phyloP scores from a whole-genome alignment of 2,797 vertebrate species.

The Cephalopachus bancanus region DNA sequence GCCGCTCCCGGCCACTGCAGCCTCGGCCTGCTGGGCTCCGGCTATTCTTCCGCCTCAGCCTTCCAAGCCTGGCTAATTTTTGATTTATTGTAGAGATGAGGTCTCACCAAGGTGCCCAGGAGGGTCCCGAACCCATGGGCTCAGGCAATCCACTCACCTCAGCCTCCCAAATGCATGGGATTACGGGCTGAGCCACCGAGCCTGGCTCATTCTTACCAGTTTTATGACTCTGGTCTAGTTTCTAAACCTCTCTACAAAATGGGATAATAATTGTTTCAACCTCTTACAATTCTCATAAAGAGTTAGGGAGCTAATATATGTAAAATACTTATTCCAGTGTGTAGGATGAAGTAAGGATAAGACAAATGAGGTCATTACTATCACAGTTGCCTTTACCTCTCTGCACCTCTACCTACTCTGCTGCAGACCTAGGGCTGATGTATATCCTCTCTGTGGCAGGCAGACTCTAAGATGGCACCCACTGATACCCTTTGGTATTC shows the following conservation, averaged over 20 bases:
- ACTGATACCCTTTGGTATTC: not conserved
- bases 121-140: too few relatives aligned
- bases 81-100: too few relatives aligned
- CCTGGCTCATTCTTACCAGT: not conserved
- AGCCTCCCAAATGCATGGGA: too few relatives aligned
- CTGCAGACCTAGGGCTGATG: not conserved
- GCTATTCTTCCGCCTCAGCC: too few relatives aligned
- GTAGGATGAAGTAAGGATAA: not conserved
- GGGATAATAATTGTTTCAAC: not conserved
- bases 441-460: not conserved
- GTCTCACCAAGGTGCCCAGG: too few relatives aligned
- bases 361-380: not conserved
- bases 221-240: not conserved
- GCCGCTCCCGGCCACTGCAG: too few relatives aligned
- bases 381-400: not conserved
- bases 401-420: not conserved
- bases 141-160: too few relatives aligned
- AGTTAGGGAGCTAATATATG: conserved; percentile 25
- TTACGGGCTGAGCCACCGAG: too few relatives aligned
- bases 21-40: too few relatives aligned
- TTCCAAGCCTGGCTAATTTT: too few relatives aligned
- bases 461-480: not conserved
- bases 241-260: conserved; percentile 9
- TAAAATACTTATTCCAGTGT: not conserved
- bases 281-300: not conserved